phyloP scores from a whole-genome alignment of 2,113 vertebrate genomes.

The Ictidomys tridecemlineatus region DNA sequence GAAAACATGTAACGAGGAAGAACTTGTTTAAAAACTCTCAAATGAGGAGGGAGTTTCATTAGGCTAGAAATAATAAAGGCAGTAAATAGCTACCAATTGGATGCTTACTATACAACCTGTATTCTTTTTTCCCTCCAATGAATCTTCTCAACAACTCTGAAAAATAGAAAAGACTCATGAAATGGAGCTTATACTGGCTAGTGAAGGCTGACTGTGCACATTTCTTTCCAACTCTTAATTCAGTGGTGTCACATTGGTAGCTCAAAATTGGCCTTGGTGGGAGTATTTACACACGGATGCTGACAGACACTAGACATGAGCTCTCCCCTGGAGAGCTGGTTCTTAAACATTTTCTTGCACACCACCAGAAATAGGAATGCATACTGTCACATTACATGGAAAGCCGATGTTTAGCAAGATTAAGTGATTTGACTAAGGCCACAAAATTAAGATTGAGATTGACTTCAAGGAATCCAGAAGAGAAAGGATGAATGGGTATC shows the following conservation, averaged over 20 bases:
- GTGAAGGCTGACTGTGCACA: not conserved
- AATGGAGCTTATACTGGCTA: not conserved
- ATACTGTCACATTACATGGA: not conserved
- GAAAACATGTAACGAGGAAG: constrained; percentile 43
- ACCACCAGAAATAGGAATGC: not conserved
- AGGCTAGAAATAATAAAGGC: constrained; percentile 15
- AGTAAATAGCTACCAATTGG: not conserved
- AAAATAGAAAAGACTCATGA: not conserved
- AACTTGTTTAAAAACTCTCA: constrained; percentile 48
- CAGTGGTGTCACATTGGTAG: not conserved
- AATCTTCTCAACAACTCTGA: not conserved
- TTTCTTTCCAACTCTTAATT: not conserved
- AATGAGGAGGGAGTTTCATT: constrained; percentile 1
- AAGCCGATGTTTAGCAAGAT: not conserved
- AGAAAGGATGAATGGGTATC: not conserved
- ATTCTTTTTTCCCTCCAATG: not conserved
- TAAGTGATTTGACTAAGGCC: constrained; percentile 22
- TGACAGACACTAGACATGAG: not conserved
- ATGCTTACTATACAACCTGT: not conserved
- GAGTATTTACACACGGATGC: not conserved
- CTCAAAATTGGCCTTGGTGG: not conserved
- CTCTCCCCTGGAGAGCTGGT: not conserved
- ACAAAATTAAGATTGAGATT: not conserved
- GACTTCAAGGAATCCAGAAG: not conserved
- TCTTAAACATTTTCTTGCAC: not conserved